phyloP scores from a whole-genome alignment of 2,113 vertebrate species.

The Lamprotornis superbus region DNA sequence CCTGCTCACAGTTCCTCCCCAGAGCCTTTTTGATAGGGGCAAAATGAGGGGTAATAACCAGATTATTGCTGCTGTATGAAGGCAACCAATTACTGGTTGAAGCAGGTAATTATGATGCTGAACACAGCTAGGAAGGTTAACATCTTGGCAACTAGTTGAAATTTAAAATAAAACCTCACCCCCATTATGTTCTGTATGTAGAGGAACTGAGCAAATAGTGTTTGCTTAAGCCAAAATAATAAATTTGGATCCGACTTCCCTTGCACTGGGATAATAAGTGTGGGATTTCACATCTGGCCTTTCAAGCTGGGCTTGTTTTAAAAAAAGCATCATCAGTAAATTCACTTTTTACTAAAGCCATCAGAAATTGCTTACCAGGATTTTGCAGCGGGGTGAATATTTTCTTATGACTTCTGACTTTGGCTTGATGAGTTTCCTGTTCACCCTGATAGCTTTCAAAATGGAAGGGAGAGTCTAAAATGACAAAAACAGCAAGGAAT shows the following conservation, averaged over 20 bases:
- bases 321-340: conserved; percentile 3
- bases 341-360: neutral
- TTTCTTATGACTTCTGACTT: conserved; percentile 28
- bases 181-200: neutral
- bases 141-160: neutral
- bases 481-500: neutral
- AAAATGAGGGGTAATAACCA: neutral
- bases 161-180: neutral
- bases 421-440: conserved; percentile 45
- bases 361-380: conserved; percentile 38
- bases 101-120: neutral
- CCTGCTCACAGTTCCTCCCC: neutral
- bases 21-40: neutral
- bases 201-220: neutral
- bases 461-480: conserved; percentile 22
- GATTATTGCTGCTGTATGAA: neutral
- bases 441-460: conserved; percentile 40
- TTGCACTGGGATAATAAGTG: neutral
- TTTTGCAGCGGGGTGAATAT: conserved; percentile 42
- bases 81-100: neutral
- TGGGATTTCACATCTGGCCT: conserved; percentile 27
- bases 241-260: neutral
- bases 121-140: neutral
- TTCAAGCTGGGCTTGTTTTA: conserved; percentile 32
- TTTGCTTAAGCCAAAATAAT: neutral